Percentiles rank a stretch among this genome's conserved stretches.
phyloP scores from a whole-genome alignment of 2,888 invertebrate species.

The Erebia ligea region DNA sequence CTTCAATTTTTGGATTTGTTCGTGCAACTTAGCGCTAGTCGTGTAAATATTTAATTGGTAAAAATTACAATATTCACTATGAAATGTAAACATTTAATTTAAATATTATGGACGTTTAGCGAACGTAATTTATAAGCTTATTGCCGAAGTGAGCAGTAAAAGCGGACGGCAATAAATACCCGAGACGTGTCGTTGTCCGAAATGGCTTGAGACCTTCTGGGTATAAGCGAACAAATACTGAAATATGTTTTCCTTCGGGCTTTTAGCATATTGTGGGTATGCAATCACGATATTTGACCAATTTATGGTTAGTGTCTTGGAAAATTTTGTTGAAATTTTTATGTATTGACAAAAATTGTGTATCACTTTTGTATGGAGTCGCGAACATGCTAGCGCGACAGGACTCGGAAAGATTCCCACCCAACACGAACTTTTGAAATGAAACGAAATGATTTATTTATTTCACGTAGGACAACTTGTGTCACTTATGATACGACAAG shows the following conservation, averaged over 20 bases:
- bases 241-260: constrained; percentile 16
- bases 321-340: not conserved
- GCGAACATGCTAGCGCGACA: no score
- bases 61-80: not conserved
- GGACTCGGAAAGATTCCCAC: no score
- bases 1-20: no score
- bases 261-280: constrained; percentile 10
- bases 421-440: no score
- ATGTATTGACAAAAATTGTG: not conserved
- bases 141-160: constrained; percentile 37
- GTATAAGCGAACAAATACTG: constrained; percentile 8
- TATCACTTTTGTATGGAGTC: no score
- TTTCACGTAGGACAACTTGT: no score
- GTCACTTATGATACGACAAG: no score
- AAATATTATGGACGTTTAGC: constrained; percentile 32
- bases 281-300: constrained; percentile 19
- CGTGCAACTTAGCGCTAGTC: no score
- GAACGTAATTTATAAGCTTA: constrained; percentile 37
- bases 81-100: constrained; percentile 20
- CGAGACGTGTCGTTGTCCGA: constrained; percentile 24
- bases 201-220: constrained; percentile 15
- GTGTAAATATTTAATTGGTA: not conserved
- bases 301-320: not conserved
- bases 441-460: no score
- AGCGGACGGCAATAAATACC: constrained; percentile 36